A percentile compares a stretch with the other conserved stretches of the same genome.
These are phyloP conservation scores for Alaudala cheleensis DNA, from an alignment of 2,113 vertebrate species.

Conservation along the genomic window DNA sequence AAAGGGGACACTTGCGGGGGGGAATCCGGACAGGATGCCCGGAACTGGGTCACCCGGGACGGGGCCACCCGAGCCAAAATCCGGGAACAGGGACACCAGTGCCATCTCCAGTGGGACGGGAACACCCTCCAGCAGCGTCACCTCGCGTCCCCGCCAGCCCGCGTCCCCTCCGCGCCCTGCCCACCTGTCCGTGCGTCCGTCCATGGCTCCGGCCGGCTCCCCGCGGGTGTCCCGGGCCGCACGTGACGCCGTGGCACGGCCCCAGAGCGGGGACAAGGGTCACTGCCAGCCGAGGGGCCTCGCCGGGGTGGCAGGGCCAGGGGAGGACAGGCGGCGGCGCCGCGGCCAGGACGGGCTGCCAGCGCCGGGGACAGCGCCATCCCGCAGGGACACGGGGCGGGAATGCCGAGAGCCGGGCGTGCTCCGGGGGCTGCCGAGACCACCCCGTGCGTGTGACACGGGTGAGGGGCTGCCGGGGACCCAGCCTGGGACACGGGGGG, in stretches of 20 bases:
- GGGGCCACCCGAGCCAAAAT: not conserved
- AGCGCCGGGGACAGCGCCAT: not conserved
- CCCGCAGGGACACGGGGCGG: not conserved
- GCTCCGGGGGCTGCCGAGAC: not conserved
- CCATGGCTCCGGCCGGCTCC: not conserved
- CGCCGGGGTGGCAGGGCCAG: not conserved
- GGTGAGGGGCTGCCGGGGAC: not conserved
- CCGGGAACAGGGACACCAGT: rapidly evolving
- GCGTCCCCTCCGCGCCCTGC: not conserved
- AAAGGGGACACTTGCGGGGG: too few species aligned
- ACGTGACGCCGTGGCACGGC: not conserved
- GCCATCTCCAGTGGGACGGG: not conserved
- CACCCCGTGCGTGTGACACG: too few species aligned
- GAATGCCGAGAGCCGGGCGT: rapidly evolving
- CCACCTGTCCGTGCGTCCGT: not conserved
- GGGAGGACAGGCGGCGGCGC: not conserved
- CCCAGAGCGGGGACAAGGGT: slow-evolving; percentile 12
- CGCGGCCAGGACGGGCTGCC: not conserved
- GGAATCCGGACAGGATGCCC: too few species aligned
- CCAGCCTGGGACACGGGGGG: too few species aligned
- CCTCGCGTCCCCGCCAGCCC: not conserved
- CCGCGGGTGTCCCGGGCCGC: not conserved
- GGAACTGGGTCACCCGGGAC: not conserved
- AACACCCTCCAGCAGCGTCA: rapidly evolving
- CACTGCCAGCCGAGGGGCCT: not conserved